Evolutionary conservation across 2,888 invertebrate genomes (phyloP).

Genomic region (Andrena minutula): DNA sequence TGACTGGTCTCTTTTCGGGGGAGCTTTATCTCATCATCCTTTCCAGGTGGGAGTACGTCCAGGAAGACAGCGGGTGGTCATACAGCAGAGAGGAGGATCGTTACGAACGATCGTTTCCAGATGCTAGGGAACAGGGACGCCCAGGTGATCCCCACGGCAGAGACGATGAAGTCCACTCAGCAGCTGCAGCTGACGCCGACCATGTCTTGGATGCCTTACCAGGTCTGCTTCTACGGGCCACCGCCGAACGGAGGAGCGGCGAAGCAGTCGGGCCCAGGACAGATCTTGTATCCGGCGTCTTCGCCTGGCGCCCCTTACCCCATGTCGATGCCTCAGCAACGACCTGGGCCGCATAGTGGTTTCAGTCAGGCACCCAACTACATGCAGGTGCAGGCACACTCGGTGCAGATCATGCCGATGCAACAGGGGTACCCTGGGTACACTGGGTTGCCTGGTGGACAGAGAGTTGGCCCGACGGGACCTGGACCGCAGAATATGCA

Average conservation of each 20-base stretch:
- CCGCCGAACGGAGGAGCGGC: background rate
- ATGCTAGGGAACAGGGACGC: conserved; percentile 36
- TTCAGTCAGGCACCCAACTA: conserved; percentile 43
- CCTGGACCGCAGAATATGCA: conserved; percentile 42
- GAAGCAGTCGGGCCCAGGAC: conserved; percentile 20
- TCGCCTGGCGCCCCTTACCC: conserved; percentile 44
- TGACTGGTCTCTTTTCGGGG: background rate
- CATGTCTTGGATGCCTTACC: conserved; percentile 72
- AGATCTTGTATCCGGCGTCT: conserved; percentile 48
- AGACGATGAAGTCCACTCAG: conserved; percentile 77
- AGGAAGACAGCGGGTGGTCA: background rate
- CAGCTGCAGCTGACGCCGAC: conserved; percentile 76
- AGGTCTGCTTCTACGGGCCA: conserved; percentile 72
- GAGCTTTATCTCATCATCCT: background rate
- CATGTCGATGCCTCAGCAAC: conserved; percentile 10
- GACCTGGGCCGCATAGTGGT: conserved; percentile 16
- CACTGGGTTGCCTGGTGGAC: background rate
- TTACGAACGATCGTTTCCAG: background rate
- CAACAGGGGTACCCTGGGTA: background rate
- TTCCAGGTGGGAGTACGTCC: background rate
- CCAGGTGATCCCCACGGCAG: conserved; percentile 69
- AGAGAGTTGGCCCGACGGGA: conserved; percentile 55
- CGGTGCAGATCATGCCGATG: conserved; percentile 51
- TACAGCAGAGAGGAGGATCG: conserved; percentile 4
- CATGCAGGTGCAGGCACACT: conserved; percentile 55